These are phyloP conservation scores for Drosophila triauraria DNA, from an alignment of 1,140 invertebrate species.

Conservation along the genomic window DNA sequence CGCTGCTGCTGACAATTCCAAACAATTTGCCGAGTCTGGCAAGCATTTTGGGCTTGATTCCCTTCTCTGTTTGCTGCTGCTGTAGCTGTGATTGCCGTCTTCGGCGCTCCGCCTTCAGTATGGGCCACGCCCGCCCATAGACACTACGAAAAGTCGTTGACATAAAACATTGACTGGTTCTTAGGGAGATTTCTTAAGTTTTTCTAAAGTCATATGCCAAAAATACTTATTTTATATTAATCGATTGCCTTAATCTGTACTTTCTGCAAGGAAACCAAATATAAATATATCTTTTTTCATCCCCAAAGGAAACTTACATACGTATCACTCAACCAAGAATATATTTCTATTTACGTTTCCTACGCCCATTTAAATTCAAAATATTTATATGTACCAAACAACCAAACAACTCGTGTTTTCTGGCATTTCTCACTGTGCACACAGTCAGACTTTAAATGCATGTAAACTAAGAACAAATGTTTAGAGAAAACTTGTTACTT, in stretches of 20 bases:
- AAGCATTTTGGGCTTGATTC: constrained; percentile 41
- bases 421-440: not conserved
- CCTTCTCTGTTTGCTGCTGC: constrained; percentile 48
- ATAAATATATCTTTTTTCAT: too few species aligned
- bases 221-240: not conserved
- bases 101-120: constrained; percentile 57
- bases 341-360: too few species aligned
- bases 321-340: too few species aligned
- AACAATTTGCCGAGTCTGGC: constrained; percentile 64
- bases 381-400: not conserved
- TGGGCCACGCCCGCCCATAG: constrained; percentile 30
- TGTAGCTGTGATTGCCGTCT: constrained; percentile 68
- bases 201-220: fast-evolving
- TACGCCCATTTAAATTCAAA: not conserved
- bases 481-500: constrained; percentile 77
- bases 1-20: constrained; percentile 65
- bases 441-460: constrained; percentile 47
- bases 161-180: not conserved
- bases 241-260: too few species aligned
- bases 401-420: too few species aligned
- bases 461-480: constrained; percentile 75
- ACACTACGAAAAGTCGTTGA: constrained; percentile 5
- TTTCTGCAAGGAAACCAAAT: too few species aligned
- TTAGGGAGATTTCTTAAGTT: not conserved
- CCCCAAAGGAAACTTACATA: too few species aligned